Evolutionary conservation across 2,797 vertebrate genomes (phyloP).

Genomic region (Acipenser oxyrinchus): DNA sequence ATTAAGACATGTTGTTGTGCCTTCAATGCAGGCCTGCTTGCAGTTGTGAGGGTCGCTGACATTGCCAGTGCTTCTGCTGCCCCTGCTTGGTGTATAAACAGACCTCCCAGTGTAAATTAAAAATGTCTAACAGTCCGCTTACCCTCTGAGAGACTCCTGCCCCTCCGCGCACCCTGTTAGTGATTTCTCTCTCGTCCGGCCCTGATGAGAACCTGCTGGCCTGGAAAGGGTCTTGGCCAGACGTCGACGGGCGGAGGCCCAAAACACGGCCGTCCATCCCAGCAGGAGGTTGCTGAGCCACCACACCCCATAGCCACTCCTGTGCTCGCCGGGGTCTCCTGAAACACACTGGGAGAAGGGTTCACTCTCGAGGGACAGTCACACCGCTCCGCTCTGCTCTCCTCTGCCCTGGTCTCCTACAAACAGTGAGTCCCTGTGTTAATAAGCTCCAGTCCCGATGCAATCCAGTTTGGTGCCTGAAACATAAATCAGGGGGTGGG

Average conservation of each 20-base stretch:
- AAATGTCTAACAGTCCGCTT: conserved; percentile 26
- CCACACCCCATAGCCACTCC: conserved; percentile 55
- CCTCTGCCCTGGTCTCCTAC: conserved; percentile 5
- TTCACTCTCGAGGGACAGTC: conserved; percentile 16
- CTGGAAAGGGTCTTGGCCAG: conserved; percentile 55
- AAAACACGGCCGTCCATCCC: conserved; percentile 62
- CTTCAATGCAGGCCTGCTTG: too few species aligned
- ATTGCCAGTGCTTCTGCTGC: too few species aligned
- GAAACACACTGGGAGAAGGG: not conserved
- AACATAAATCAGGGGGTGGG: conserved; percentile 17
- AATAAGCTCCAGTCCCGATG: conserved; percentile 25
- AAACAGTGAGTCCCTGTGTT: not conserved
- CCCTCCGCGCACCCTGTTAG: conserved; percentile 76
- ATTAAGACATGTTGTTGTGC: too few species aligned
- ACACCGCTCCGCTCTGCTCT: conserved; percentile 10
- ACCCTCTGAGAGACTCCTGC: conserved; percentile 84
- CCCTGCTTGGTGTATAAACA: too few species aligned
- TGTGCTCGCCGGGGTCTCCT: conserved; percentile 24
- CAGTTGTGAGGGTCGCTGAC: too few species aligned
- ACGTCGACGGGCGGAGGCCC: conserved; percentile 38
- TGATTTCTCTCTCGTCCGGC: conserved; percentile 61
- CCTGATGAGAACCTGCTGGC: conserved; percentile 56
- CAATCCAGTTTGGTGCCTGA: conserved; percentile 45
- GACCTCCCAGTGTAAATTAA: too few species aligned
- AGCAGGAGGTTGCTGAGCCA: conserved; percentile 72